These are phyloP conservation scores for Nemopilema nomurai DNA, from an alignment of 30 jellyfish, hydroid and myxozoan genomes.

Conservation along the genomic window DNA sequence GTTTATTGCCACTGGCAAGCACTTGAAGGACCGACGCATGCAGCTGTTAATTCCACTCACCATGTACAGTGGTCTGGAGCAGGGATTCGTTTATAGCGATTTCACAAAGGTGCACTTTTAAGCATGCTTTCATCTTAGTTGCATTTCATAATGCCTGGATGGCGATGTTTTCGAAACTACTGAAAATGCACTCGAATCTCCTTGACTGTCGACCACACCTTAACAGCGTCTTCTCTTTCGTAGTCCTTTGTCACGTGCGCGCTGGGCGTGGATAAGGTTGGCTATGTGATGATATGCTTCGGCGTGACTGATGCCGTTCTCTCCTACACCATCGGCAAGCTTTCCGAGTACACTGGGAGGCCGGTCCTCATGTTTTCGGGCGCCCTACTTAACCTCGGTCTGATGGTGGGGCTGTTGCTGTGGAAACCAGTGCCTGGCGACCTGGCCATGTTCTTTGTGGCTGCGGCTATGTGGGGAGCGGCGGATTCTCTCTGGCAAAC, in stretches of 20 bases:
- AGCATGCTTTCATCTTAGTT: too few relatives aligned
- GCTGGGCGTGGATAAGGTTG: slow-evolving; percentile 88
- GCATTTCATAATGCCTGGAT: too few relatives aligned
- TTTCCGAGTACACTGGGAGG: slow-evolving; percentile 90
- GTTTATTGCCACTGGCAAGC: slow-evolving; percentile 78
- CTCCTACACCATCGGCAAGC: slow-evolving; percentile 79
- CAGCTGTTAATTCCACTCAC: slow-evolving; percentile 78
- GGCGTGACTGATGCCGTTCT: slow-evolving; percentile 87
- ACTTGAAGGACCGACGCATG: slow-evolving; percentile 73
- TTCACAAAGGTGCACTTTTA: slow-evolving; percentile 80
- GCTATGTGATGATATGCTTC: slow-evolving; percentile 88
- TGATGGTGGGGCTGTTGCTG: slow-evolving; percentile 60
- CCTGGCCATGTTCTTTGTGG: slow-evolving; percentile 60
- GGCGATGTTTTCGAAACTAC: too few relatives aligned
- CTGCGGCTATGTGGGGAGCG: slow-evolving; percentile 93
- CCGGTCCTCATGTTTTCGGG: slow-evolving; percentile 76
- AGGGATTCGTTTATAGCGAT: slow-evolving; percentile 93
- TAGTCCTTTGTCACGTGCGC: slow-evolving; percentile 89
- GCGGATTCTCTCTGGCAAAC: slow-evolving; percentile 94
- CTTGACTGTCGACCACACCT: too few relatives aligned
- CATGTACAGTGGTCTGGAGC: slow-evolving; percentile 95
- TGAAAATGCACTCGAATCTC: too few relatives aligned
- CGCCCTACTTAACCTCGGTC: slow-evolving; percentile 57
- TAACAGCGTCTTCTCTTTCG: not conserved
- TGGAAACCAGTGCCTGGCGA: slow-evolving; percentile 69